These are phyloP conservation scores for Naso thynnoides DNA, from an alignment of 2,797 vertebrate genomes.

Conservation along the genomic window DNA sequence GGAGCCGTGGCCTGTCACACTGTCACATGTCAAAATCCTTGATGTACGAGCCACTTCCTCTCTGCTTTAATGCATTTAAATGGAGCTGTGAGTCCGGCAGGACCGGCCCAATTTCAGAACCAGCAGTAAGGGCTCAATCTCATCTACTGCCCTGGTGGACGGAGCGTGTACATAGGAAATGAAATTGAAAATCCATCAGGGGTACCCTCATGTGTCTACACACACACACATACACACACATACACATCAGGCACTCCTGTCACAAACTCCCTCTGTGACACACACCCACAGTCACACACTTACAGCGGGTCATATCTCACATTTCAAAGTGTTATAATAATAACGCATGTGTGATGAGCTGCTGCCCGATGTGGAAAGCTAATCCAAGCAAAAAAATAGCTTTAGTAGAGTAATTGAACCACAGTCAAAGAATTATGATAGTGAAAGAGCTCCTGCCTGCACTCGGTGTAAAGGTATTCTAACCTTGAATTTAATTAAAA, in stretches of 20 bases:
- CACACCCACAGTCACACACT: constrained; percentile 19
- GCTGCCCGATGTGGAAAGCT: constrained; percentile 75
- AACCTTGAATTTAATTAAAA: constrained; percentile 78
- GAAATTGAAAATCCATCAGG: constrained; percentile 82
- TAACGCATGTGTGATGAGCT: constrained; percentile 75
- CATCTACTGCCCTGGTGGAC: constrained; percentile 76
- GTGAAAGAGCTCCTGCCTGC: constrained; percentile 49
- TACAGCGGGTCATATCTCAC: constrained; percentile 67
- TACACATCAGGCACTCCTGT: constrained; percentile 52
- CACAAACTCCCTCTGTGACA: constrained; percentile 30
- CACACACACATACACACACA: constrained; percentile 31
- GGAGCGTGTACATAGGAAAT: constrained; percentile 76
- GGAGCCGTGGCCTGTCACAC: constrained; percentile 55
- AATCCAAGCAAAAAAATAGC: constrained; percentile 79
- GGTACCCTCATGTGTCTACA: constrained; percentile 40
- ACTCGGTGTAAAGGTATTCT: constrained; percentile 66
- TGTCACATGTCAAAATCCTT: constrained; percentile 73
- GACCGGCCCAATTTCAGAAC: constrained; percentile 81
- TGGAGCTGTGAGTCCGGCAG: constrained; percentile 79
- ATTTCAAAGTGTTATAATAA: constrained; percentile 78
- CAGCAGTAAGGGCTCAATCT: constrained; percentile 78
- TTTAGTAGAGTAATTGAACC: constrained; percentile 78
- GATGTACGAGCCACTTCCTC: constrained; percentile 79
- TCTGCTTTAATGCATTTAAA: constrained; percentile 86
- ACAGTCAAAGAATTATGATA: constrained; percentile 68